Percentiles rank a stretch among this genome's conserved stretches.
Evolutionary conservation across 2,888 invertebrate genomes (phyloP).

Genomic region (Erpobdella octoculata): DNA sequence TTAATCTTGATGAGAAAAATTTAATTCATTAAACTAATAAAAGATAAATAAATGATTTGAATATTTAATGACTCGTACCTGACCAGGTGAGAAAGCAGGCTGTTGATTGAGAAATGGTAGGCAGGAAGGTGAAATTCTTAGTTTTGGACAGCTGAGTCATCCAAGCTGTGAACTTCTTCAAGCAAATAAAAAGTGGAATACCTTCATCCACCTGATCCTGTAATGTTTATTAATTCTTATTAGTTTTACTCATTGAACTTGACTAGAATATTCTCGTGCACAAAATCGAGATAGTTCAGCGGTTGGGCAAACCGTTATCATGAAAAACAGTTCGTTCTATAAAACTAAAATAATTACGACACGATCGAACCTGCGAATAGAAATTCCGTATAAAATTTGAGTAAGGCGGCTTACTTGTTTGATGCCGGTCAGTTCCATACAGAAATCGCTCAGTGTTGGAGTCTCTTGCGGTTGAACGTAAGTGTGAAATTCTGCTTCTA

Average conservation of each 20-base stretch:
- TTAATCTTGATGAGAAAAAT: too few relatives aligned
- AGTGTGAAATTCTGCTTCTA: conserved; percentile 59
- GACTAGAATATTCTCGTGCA: not conserved
- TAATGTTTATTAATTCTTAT: not conserved
- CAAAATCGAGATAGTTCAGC: too few relatives aligned
- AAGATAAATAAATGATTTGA: too few relatives aligned
- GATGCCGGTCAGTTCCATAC: conserved; percentile 58
- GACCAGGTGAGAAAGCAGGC: conserved; percentile 51
- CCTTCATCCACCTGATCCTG: conserved; percentile 48
- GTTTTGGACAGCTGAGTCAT: conserved; percentile 48
- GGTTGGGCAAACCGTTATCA: too few relatives aligned
- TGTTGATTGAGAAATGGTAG: not conserved
- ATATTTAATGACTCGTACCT: too few relatives aligned
- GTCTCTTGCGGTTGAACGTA: conserved; percentile 60
- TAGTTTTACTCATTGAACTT: not conserved
- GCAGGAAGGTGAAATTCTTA: conserved; percentile 6
- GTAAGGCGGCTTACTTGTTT: conserved; percentile 55
- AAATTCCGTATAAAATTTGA: not conserved
- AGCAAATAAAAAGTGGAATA: conserved; percentile 45
- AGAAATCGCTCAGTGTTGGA: conserved; percentile 58
- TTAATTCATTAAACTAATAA: too few relatives aligned
- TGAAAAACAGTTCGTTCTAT: too few relatives aligned
- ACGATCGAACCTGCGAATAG: not conserved
- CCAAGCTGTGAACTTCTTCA: conserved; percentile 58
- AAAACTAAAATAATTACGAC: not conserved